Percentiles rank a stretch among this genome's conserved stretches.
These are phyloP conservation scores for Strix aluco DNA, from an alignment of 2,113 vertebrate genomes.

Conservation along the genomic window DNA sequence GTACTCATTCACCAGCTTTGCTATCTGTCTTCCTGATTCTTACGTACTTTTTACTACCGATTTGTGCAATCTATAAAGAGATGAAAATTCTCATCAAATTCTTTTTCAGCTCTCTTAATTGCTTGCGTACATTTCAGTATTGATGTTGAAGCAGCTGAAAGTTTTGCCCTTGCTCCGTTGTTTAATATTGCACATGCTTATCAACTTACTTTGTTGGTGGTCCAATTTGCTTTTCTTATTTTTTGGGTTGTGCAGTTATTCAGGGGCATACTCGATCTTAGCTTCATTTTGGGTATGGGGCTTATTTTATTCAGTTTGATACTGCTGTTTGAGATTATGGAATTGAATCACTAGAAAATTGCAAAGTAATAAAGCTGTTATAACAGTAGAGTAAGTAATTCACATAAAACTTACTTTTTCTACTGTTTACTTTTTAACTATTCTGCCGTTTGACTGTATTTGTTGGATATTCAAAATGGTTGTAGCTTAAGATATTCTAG, in stretches of 20 bases:
- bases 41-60: not conserved
- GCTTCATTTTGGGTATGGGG: not conserved
- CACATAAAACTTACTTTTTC: not conserved
- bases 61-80: not conserved
- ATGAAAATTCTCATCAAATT: not conserved
- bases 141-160: not conserved
- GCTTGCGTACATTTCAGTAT: not conserved
- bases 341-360: not conserved
- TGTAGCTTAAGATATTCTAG: not conserved
- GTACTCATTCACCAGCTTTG: not conserved
- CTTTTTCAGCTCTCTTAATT: not conserved
- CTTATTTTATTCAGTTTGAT: not conserved
- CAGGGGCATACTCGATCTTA: not conserved
- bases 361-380: not conserved
- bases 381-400: not conserved
- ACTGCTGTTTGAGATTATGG: not conserved
- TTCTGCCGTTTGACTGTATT: not conserved
- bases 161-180: not conserved
- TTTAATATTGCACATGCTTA: not conserved
- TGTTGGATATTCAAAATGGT: not conserved
- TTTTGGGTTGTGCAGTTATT: not conserved
- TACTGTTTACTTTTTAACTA: not conserved
- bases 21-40: not conserved
- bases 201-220: not conserved
- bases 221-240: not conserved